Evolutionary conservation across 2,113 vertebrate species (phyloP).

Genomic region (Callopanchax toddi): DNA sequence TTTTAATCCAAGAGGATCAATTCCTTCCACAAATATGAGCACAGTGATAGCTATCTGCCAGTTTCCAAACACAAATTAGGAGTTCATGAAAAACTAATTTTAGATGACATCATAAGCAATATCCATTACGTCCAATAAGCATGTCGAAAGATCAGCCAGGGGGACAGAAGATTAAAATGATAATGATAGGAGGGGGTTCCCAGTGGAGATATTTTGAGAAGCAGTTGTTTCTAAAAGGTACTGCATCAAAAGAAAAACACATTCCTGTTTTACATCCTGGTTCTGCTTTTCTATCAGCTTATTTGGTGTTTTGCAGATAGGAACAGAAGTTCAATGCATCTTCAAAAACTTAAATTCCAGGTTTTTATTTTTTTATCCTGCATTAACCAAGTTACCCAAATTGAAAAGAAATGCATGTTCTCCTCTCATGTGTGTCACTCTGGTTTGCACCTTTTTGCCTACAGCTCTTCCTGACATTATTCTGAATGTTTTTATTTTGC

Average conservation of each 20-base stretch:
- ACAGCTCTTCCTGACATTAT: not conserved
- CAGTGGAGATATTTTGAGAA: conserved; percentile 77
- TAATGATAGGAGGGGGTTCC: conserved; percentile 61
- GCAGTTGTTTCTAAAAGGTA: conserved; percentile 65
- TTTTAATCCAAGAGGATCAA: conserved; percentile 18
- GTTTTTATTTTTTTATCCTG: not conserved
- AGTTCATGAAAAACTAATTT: conserved; percentile 21
- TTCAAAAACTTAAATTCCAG: too few relatives aligned
- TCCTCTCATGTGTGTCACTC: not conserved
- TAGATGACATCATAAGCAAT: conserved; percentile 33
- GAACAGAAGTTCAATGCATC: not conserved
- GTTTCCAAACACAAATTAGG: conserved; percentile 41
- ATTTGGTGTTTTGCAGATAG: not conserved
- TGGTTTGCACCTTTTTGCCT: not conserved
- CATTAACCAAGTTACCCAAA: too few relatives aligned
- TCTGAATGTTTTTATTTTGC: too few relatives aligned
- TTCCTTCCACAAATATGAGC: conserved; percentile 40
- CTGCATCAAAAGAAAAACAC: conserved; percentile 47
- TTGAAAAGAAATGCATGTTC: not conserved
- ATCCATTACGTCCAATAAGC: not conserved
- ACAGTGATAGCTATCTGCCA: conserved; percentile 9
- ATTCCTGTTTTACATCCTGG: conserved; percentile 36
- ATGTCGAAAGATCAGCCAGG: not conserved
- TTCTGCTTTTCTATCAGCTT: too few relatives aligned
- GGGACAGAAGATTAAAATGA: conserved; percentile 15